Evolutionary conservation across 2,888 invertebrate species (phyloP), one percentile per base, ranked within the genome.

Genomic region (Lordiphosa andalusiaca): DNA sequence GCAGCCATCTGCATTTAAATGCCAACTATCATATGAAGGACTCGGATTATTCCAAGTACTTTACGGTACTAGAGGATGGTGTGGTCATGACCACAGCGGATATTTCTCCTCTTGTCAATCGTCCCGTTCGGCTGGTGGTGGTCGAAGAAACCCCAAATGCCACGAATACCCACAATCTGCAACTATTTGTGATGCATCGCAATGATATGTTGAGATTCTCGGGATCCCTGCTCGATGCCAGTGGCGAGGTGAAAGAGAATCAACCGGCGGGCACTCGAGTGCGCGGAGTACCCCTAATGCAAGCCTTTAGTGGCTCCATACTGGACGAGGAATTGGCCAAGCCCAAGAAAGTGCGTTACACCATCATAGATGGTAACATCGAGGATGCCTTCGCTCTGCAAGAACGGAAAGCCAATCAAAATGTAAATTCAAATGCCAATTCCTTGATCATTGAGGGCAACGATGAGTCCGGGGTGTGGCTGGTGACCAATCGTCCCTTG

Each of bases 21-120:
- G 85, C 85, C 7, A 91, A 91, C 67, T 94, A 92, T 87, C 92
- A 92, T 68, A 91, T 95, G 70, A 90, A 95, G 83, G 95, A 96
- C 84, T 95, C 94, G 48, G 95, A 94, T 68, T 95, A 93, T 88
- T 94, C 95, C 44, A 93, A 95, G 72, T 96, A 94, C 90, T 97
- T 97, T 89, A 95, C 97, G 7, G 93, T 97, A 71, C 92, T 97
- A 56, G 93, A 94, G 71, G 95, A 96, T 88, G 97, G 97, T 50
- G 92, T 96, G 55, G 93, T 97, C 56, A 97, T 97, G 96, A 96
- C 96, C 42, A 96, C 96, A 23, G 93, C 95, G 37, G 95, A 96
- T 86, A 92, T 97, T 39, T 93, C 93, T 51, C 95, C 96, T 10
- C 90, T 97, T 63, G 93, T 96, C 61, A 94, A 96, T 88, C 92